Evolutionary conservation across 2,888 invertebrate genomes (phyloP).

Genomic region (Leptopilina drosophilae): DNA sequence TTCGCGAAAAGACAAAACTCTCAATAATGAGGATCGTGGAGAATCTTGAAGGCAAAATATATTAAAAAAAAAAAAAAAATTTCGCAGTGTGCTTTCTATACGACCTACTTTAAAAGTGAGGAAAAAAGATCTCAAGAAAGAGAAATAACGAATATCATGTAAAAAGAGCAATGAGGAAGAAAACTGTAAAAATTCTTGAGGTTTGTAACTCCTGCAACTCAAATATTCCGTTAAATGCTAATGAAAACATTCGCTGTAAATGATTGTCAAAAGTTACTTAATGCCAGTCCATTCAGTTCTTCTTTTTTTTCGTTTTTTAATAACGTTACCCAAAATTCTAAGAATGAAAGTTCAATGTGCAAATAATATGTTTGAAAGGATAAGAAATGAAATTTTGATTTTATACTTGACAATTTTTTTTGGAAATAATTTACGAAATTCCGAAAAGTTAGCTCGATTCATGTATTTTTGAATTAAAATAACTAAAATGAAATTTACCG

Average conservation of each 20-base stretch:
- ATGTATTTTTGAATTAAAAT: too few relatives aligned
- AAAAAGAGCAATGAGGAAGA: neutral
- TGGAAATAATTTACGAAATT: neutral
- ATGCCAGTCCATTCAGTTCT: neutral
- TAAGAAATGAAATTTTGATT: too few relatives aligned
- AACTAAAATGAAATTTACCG: too few relatives aligned
- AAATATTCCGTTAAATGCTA: constrained; percentile 14
- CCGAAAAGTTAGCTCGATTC: neutral
- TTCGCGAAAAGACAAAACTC: constrained; percentile 22
- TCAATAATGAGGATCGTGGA: neutral
- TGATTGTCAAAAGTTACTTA: neutral
- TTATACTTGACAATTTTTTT: neutral
- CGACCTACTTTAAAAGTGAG: constrained; percentile 5
- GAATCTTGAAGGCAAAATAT: constrained; percentile 25
- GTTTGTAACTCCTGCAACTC: constrained; percentile 12
- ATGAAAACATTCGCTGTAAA: constrained; percentile 6
- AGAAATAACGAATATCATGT: neutral
- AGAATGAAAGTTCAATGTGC: too few relatives aligned
- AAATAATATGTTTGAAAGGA: too few relatives aligned
- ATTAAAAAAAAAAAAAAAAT: constrained; percentile 7
- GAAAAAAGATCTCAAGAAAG: constrained; percentile 25
- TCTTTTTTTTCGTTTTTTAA: neutral
- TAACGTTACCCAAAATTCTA: neutral
- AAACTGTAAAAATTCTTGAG: constrained; percentile 1
- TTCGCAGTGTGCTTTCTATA: constrained; percentile 32